Evolutionary conservation across 2,888 invertebrate genomes (phyloP).

Genomic region (Cataglyphis livida): DNA sequence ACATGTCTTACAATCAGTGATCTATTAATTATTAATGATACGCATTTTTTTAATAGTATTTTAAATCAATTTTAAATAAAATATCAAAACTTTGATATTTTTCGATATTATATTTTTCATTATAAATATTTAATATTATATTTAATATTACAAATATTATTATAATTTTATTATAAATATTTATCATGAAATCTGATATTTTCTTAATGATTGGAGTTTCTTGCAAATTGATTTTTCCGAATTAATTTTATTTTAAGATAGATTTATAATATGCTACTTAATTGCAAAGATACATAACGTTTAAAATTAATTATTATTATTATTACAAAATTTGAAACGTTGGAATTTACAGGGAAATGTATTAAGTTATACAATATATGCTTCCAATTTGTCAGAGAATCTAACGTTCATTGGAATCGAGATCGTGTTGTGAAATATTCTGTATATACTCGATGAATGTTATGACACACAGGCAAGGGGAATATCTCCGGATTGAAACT

Average conservation of each 20-base stretch:
- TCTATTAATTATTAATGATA: not conserved
- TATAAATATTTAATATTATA: not conserved
- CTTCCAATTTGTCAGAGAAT: not conserved
- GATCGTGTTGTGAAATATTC: not conserved
- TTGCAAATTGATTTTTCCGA: not conserved
- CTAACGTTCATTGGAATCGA: not conserved
- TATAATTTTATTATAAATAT: not conserved
- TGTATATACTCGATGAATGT: not conserved
- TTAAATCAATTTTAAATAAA: not conserved
- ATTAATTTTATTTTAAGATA: not conserved
- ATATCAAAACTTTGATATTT: not conserved
- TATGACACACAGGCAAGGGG: not conserved
- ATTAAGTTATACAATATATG: too few species aligned
- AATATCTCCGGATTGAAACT: conserved; percentile 1
- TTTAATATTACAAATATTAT: too few species aligned
- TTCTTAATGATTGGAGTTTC: not conserved
- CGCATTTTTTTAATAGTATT: not conserved
- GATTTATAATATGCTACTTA: not conserved
- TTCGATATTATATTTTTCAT: not conserved
- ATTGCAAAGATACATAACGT: not conserved
- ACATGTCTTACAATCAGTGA: not conserved
- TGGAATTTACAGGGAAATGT: not conserved
- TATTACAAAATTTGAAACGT: not conserved
- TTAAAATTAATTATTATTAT: not conserved
- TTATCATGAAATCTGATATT: not conserved